Evolutionary conservation across 2,888 invertebrate genomes (phyloP).

Genomic region (Drosophila neoperkinsi): DNA sequence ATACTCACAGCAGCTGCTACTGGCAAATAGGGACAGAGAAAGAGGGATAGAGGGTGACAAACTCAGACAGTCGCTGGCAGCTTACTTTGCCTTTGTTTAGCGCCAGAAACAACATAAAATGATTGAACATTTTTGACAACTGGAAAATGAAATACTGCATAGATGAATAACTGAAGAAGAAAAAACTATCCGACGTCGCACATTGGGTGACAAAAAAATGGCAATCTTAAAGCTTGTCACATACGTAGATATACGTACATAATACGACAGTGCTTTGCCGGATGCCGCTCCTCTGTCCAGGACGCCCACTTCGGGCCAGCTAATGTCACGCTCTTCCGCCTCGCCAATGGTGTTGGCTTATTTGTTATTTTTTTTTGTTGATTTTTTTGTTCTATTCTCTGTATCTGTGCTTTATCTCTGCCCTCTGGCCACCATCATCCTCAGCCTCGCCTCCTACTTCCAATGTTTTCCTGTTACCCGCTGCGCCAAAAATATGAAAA

Average conservation of each 20-base stretch:
- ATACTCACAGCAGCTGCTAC: slow-evolving; percentile 51
- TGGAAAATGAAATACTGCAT: slow-evolving; percentile 55
- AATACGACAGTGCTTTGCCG: background rate
- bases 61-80: slow-evolving; percentile 14
- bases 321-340: slow-evolving; percentile 49
- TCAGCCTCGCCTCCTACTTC: slow-evolving; percentile 11
- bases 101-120: slow-evolving; percentile 53
- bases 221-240: slow-evolving; percentile 19
- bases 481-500: slow-evolving; percentile 70
- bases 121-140: slow-evolving; percentile 69
- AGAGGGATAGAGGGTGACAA: background rate
- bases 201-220: slow-evolving; percentile 45
- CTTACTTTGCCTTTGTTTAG: slow-evolving; percentile 37
- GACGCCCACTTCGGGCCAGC: slow-evolving; percentile 30
- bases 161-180: slow-evolving; percentile 28
- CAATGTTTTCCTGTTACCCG: slow-evolving; percentile 36
- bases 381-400: slow-evolving; percentile 36
- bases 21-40: slow-evolving; percentile 1
- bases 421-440: background rate
- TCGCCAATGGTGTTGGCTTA: slow-evolving; percentile 33
- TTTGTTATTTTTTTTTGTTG: slow-evolving; percentile 1
- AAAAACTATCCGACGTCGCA: slow-evolving; percentile 50
- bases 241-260: slow-evolving; percentile 1
- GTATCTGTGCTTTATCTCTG: slow-evolving; percentile 16
- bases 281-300: background rate